Evolutionary conservation across 2,797 vertebrate species (phyloP), one percentile per base, ranked within the genome.

Genomic region (Hippopotamyrus pictus): DNA sequence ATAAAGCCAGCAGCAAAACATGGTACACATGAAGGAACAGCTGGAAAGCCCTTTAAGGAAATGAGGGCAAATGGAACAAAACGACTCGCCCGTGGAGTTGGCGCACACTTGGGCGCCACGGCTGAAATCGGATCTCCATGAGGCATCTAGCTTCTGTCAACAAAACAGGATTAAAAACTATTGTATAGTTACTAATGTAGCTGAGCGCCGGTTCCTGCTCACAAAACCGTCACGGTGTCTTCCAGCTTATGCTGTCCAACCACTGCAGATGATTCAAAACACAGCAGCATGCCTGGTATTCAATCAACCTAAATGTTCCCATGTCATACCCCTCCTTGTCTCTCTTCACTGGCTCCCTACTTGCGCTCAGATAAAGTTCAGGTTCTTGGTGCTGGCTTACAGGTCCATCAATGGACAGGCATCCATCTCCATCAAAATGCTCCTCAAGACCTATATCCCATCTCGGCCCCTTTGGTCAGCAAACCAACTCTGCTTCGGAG

Each of bases 1-100:
- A 93, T 92, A 92, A 93, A 92, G 92, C 90, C 86, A 91, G 91
- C 92, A 89, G 90, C 90, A 88, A 90, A 91, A 90, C 48, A 90
- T 90, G 88, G 85, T 73, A 90, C 84, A 69, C 25, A 91, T 88
- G 91, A 91, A 91, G 91, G 89, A 82, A 62, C 65, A 51, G 51
- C 12, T 29, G 85, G 83, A 92, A 89, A 46, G 89, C 11, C 89
- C 90, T 44, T 14, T n/a, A 29, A 22, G 54, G 89, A 90, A 86
- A 29, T 25, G 9, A 22, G 89, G 69, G 41, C 3, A 65, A 46
- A 88, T 54, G 53, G 85, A 59, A 33, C 29, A 53, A 57, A 54
- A 51, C 22, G 9, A 84, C 9, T 25, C 3, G 8, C 44, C 82
- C 12, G 46, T n/a, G 9, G 41, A 84, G 44, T 54, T 14, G 25